Evolutionary conservation across 2,888 invertebrate genomes (phyloP).

Genomic region (Torymus texanus): DNA sequence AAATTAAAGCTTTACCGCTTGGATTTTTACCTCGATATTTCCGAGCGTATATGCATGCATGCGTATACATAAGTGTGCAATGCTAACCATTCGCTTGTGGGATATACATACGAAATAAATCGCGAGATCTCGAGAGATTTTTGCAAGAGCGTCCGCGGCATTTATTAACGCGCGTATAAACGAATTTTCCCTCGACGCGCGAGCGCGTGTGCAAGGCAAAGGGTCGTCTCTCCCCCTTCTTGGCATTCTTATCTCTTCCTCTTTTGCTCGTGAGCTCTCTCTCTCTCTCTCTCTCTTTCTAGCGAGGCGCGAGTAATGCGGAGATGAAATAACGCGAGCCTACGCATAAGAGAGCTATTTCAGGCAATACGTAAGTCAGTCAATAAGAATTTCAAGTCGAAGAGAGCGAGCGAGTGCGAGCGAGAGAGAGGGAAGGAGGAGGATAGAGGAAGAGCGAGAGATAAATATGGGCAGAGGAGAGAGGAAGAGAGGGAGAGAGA

Average conservation of each 20-base stretch:
- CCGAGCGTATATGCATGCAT: not conserved
- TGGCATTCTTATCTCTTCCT: conserved; percentile 29
- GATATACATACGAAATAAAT: not conserved
- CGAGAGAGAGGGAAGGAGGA: not conserved
- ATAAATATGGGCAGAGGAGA: conserved; percentile 46
- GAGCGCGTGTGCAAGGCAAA: not conserved
- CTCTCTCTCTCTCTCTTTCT: too few species aligned
- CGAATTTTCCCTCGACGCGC: conserved; percentile 29
- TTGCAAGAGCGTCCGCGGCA: not conserved
- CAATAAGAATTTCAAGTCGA: conserved; percentile 56
- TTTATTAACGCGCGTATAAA: conserved; percentile 40
- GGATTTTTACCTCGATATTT: not conserved
- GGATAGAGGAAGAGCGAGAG: conserved; percentile 37
- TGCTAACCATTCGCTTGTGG: not conserved
- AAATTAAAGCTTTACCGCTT: too few species aligned
- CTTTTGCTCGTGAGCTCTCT: too few species aligned
- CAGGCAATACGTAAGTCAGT: conserved; percentile 57
- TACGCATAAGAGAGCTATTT: conserved; percentile 53
- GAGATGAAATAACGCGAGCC: conserved; percentile 41
- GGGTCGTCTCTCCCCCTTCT: not conserved
- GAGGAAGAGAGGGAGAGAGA: conserved; percentile 8
- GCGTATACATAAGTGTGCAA: conserved; percentile 1
- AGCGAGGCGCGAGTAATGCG: conserved; percentile 22
- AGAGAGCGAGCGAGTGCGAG: conserved; percentile 1
- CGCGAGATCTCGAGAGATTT: not conserved